A percentile compares a stretch with the other conserved stretches of the same genome.
These are phyloP conservation scores for Kryptopterus vitreolus DNA, from an alignment of 2,797 vertebrate species.

Conservation along the genomic window DNA sequence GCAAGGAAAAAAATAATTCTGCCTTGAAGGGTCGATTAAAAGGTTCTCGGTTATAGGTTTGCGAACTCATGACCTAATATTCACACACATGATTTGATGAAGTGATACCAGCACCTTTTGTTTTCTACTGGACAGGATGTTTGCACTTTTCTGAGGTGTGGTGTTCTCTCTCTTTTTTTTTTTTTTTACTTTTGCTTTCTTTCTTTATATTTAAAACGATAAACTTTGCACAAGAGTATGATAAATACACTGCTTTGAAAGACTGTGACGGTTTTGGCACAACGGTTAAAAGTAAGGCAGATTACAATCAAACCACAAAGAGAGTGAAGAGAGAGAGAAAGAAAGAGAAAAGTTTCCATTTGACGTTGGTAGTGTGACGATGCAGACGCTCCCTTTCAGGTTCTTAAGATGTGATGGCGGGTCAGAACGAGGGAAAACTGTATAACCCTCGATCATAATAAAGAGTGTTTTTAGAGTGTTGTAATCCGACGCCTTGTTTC, in stretches of 20 bases:
- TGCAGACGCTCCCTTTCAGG: neutral
- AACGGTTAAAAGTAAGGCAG: too few species aligned
- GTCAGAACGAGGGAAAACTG: neutral
- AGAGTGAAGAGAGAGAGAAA: neutral
- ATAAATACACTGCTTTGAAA: neutral
- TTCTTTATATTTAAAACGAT: neutral
- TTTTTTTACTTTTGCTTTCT: neutral
- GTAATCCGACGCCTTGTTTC: slow-evolving; percentile 75
- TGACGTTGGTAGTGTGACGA: neutral
- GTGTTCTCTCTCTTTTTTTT: neutral
- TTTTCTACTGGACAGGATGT: neutral
- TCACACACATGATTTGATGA: neutral
- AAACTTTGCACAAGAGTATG: neutral
- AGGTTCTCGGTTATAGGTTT: too few species aligned
- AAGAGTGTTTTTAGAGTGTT: neutral
- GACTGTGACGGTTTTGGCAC: neutral
- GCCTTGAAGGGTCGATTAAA: neutral
- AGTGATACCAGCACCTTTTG: neutral
- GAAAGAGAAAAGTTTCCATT: neutral
- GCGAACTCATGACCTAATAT: too few species aligned
- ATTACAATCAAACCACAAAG: neutral
- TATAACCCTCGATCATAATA: neutral
- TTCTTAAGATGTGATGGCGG: neutral
- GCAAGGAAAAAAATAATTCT: neutral
- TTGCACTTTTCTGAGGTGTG: neutral